Evolutionary conservation across 2,113 vertebrate genomes (phyloP).

Genomic region (Oriolus oriolus): DNA sequence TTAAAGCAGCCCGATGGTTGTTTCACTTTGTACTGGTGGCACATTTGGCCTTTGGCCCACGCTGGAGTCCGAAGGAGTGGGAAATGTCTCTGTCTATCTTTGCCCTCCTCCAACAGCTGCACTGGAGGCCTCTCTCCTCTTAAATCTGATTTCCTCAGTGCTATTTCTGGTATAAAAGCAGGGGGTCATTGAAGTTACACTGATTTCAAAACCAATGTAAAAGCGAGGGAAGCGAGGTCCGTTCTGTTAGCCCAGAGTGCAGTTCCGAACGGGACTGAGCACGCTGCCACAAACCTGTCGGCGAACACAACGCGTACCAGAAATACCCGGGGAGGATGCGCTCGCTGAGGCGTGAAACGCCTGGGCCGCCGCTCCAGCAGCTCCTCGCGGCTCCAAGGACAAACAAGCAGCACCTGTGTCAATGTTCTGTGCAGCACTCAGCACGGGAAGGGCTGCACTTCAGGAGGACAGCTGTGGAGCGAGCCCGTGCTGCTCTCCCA

Average conservation of each 20-base stretch:
- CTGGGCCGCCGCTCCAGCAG: background rate
- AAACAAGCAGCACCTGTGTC: background rate
- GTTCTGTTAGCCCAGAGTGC: background rate
- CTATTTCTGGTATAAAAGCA: background rate
- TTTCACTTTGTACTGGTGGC: background rate
- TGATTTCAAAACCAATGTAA: background rate
- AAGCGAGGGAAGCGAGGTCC: background rate
- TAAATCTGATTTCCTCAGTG: background rate
- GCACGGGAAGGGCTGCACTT: background rate
- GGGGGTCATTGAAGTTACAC: background rate
- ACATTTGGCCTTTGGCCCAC: background rate
- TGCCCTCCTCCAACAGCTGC: background rate
- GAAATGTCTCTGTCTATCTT: background rate
- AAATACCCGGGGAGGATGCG: background rate
- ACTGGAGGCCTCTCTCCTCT: background rate
- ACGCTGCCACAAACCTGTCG: background rate
- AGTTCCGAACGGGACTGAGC: background rate
- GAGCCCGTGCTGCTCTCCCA: background rate
- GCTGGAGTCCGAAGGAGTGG: background rate
- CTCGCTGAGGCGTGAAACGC: constrained; percentile 7
- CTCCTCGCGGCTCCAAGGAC: background rate
- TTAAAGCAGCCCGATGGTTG: background rate
- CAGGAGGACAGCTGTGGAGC: fast-evolving
- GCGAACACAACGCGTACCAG: background rate
- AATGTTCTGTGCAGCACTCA: background rate